Conservation (phyloP, 2,888 invertebrate genomes). For the Watsonalla binaria region DNA sequence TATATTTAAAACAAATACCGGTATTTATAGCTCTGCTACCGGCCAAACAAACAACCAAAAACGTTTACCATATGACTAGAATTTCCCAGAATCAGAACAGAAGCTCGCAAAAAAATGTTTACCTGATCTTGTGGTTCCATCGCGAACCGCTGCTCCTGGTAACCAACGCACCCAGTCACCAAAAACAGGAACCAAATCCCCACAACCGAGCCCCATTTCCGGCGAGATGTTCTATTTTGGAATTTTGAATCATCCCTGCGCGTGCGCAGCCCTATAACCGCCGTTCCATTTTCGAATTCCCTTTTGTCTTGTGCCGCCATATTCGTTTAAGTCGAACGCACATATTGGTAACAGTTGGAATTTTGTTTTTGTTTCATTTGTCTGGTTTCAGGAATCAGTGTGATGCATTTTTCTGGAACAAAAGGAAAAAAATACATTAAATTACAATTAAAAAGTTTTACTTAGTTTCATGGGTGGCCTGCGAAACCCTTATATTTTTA, state of each 20-base stretch:
- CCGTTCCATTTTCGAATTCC: slow-evolving; percentile 44
- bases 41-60: background rate
- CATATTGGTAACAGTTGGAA: slow-evolving; percentile 48
- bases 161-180: slow-evolving; percentile 58
- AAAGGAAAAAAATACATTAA: no score
- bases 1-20: background rate
- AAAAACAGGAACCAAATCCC: slow-evolving; percentile 50
- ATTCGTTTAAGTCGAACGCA: slow-evolving; percentile 47
- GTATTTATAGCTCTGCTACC: background rate
- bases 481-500: no score
- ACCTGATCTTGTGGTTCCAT: slow-evolving; percentile 92
- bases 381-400: slow-evolving; percentile 24
- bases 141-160: slow-evolving; percentile 89
- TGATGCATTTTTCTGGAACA: slow-evolving; percentile 45
- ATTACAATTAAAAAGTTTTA: background rate
- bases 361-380: slow-evolving; percentile 38
- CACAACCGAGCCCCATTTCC: slow-evolving; percentile 55
- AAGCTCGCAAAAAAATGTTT: slow-evolving; percentile 11
- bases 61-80: background rate
- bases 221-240: slow-evolving; percentile 56
- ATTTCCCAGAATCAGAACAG: background rate
- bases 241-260: slow-evolving; percentile 52
- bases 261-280: slow-evolving; percentile 44
- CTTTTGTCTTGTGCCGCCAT: slow-evolving; percentile 57
- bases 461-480: background rate